Conservation (phyloP, 2,797 vertebrate genomes). For the Liparis tanakae region DNA sequence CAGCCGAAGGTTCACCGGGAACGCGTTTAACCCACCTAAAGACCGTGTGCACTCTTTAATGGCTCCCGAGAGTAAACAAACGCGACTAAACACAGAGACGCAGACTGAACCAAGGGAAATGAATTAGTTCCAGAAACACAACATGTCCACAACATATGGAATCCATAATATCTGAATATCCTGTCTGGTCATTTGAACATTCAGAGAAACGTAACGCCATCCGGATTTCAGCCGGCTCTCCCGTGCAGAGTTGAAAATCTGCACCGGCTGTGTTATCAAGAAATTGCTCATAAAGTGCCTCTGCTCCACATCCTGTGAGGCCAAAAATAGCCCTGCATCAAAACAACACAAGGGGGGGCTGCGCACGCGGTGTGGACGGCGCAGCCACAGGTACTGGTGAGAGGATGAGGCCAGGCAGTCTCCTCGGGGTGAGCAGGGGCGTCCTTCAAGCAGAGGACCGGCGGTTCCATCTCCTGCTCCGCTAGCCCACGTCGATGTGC, state of each 20-base stretch:
- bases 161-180: neutral
- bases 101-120: neutral
- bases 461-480: too few relatives aligned
- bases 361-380: slow-evolving; percentile 36
- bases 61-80: slow-evolving; percentile 38
- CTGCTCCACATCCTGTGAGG: slow-evolving; percentile 25
- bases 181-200: neutral
- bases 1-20: slow-evolving; percentile 33
- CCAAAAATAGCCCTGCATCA: slow-evolving; percentile 60
- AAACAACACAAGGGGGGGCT: slow-evolving; percentile 45
- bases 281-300: slow-evolving; percentile 34
- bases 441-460: too few relatives aligned
- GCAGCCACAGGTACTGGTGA: slow-evolving; percentile 48
- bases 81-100: neutral
- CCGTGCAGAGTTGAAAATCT: neutral
- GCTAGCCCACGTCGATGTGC: too few relatives aligned
- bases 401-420: slow-evolving; percentile 51
- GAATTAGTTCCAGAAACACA: neutral
- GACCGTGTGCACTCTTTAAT: slow-evolving; percentile 50
- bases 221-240: neutral
- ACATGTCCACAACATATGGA: neutral
- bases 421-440: neutral
- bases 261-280: slow-evolving; percentile 27
- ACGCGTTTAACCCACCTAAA: slow-evolving; percentile 60
- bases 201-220: neutral